These are phyloP conservation scores for Diceros bicornis DNA, from an alignment of 2,797 vertebrate species.

Conservation along the genomic window DNA sequence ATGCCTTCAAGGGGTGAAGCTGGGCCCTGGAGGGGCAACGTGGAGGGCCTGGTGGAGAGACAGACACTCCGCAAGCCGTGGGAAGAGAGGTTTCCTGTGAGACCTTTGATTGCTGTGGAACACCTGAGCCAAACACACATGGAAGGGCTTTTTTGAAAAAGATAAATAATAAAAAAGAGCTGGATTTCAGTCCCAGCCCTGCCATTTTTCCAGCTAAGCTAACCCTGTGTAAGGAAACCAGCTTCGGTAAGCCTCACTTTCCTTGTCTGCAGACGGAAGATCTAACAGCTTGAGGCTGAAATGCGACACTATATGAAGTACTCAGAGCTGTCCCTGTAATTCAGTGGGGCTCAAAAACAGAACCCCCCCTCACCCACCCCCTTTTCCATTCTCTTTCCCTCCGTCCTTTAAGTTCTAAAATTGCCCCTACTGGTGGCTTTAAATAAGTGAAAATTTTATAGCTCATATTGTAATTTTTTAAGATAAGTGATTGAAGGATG, in stretches of 20 bases:
- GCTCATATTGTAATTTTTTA: background rate
- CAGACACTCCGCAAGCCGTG: background rate
- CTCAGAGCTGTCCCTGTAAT: background rate
- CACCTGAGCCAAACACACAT: background rate
- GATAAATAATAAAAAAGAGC: background rate
- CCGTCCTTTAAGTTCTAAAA: background rate
- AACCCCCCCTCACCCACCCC: background rate
- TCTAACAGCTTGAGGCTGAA: background rate
- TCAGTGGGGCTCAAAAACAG: constrained; percentile 8
- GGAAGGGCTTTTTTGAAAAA: background rate
- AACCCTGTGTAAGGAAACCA: background rate
- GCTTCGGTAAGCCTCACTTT: constrained; percentile 13
- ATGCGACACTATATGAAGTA: background rate
- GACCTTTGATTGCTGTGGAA: background rate
- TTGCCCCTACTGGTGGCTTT: background rate
- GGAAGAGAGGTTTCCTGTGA: background rate
- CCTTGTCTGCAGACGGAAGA: constrained; percentile 5
- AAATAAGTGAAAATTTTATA: background rate
- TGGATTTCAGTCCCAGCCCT: background rate
- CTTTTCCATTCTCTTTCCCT: background rate
- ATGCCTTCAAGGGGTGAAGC: background rate
- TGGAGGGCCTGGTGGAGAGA: background rate
- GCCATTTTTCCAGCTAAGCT: background rate
- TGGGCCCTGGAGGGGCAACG: background rate
- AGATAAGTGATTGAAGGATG: background rate